Evolutionary conservation across 2,888 invertebrate genomes (phyloP).

Genomic region (Heliconius ethilla): DNA sequence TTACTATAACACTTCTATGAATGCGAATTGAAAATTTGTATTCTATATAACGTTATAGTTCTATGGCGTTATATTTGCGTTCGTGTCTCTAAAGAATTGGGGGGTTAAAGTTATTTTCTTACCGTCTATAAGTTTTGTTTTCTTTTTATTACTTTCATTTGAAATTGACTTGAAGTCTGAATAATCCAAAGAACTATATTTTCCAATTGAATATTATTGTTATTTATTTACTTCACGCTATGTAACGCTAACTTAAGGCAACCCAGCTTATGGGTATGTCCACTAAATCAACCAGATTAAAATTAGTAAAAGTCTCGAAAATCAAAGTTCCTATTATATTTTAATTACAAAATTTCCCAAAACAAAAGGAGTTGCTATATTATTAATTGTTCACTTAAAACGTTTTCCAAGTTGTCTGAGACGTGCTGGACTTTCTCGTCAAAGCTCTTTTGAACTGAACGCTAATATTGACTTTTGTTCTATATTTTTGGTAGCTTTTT

Average conservation of each 20-base stretch:
- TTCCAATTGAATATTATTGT: neutral
- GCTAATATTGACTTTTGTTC: constrained; percentile 28
- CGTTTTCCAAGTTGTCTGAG: constrained; percentile 18
- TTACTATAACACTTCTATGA: neutral
- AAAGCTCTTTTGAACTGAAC: constrained; percentile 28
- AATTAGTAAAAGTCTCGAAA: neutral
- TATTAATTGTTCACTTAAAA: constrained; percentile 19
- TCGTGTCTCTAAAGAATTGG: constrained; percentile 2
- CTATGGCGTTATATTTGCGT: neutral
- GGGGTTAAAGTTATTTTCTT: neutral
- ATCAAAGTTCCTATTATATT: neutral
- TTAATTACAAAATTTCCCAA: neutral
- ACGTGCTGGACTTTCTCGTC: neutral
- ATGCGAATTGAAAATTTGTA: constrained; percentile 8
- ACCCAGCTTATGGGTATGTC: no score
- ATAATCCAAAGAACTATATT: neutral
- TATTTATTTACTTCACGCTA: no score
- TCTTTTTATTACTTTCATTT: neutral
- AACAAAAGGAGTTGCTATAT: neutral
- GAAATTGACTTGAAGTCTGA: neutral
- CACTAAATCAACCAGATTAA: neutral
- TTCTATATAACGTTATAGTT: neutral
- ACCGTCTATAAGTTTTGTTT: neutral
- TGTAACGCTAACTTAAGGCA: no score
- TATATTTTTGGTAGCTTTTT: constrained; percentile 15